A percentile compares a stretch with the other conserved stretches of the same genome.
Conservation (phyloP, 2,113 vertebrate species). For the Hylia prasina region DNA sequence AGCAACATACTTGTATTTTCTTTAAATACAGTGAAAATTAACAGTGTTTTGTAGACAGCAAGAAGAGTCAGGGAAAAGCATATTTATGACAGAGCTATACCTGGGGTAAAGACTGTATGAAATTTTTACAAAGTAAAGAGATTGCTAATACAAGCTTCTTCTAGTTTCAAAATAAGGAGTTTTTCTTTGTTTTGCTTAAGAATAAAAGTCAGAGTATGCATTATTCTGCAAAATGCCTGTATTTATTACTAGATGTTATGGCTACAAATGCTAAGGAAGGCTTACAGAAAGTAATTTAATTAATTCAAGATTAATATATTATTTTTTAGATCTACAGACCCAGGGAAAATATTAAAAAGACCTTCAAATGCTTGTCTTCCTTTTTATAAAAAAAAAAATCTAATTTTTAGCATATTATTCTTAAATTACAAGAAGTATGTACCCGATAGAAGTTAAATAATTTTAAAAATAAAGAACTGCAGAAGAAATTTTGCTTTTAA, state of each 20-base stretch:
- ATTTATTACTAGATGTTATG: not conserved
- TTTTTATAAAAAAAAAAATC: not conserved
- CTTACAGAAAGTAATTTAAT: not conserved
- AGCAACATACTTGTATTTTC: not conserved
- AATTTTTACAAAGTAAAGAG: not conserved
- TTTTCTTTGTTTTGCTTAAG: not conserved
- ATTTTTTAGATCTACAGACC: not conserved
- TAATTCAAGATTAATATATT: not conserved
- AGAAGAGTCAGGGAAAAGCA: not conserved
- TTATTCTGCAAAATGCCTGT: not conserved
- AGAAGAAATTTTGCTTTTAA: not conserved
- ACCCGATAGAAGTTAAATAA: not conserved
- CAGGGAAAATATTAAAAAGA: not conserved
- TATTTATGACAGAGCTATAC: not conserved
- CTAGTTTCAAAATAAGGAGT: not conserved
- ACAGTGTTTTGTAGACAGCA: not conserved
- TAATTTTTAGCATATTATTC: not conserved
- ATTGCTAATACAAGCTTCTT: not conserved
- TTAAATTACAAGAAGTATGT: not conserved
- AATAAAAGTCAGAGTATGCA: not conserved
- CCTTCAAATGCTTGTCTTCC: not conserved
- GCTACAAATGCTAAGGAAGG: not conserved
- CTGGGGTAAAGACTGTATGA: not conserved
- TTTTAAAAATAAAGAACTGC: not conserved
- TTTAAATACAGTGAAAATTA: not conserved